Percentiles rank a stretch among this genome's conserved stretches.
These are phyloP conservation scores for Atta texana DNA, from an alignment of 1,140 invertebrate species.

Conservation along the genomic window DNA sequence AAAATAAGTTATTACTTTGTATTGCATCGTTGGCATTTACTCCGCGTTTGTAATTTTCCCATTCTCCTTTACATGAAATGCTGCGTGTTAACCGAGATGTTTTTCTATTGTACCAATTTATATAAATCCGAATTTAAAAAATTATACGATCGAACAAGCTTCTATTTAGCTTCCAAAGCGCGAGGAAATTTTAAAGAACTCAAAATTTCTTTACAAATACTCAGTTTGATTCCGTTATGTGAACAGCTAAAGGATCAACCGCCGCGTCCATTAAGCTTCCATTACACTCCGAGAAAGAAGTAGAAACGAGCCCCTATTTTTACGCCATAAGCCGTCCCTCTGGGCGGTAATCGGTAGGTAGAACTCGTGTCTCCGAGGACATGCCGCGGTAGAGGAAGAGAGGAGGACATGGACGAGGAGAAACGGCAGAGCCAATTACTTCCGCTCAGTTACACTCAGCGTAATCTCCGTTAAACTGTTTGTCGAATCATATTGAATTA, in stretches of 20 bases:
- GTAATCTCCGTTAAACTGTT: slow-evolving; percentile 83
- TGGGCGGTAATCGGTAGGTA: slow-evolving; percentile 42
- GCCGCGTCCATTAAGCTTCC: slow-evolving; percentile 39
- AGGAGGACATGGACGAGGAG: slow-evolving; percentile 12
- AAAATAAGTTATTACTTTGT: no score
- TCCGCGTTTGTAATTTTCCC: no score
- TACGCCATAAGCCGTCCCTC: slow-evolving; percentile 34
- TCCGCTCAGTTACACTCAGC: slow-evolving; percentile 81
- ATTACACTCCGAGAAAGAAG: slow-evolving; percentile 34
- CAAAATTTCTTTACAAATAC: slow-evolving; percentile 7
- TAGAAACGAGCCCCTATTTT: slow-evolving; percentile 53
- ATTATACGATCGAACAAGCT: not conserved
- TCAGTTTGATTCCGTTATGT: slow-evolving; percentile 15
- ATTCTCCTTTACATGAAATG: no score
- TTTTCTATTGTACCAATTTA: not conserved
- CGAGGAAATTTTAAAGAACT: not conserved
- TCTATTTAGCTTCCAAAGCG: not conserved
- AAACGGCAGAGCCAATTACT: slow-evolving; percentile 75
- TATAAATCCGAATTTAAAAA: slow-evolving; percentile 15
- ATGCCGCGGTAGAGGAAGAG: not conserved
- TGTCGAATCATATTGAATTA: slow-evolving; percentile 84
- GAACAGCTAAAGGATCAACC: slow-evolving; percentile 43
- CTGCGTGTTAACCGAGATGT: not conserved
- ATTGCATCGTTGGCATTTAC: no score
- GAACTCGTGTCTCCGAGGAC: slow-evolving; percentile 59